Evolutionary conservation across 2,797 vertebrate genomes (phyloP).

Genomic region (Thamnophis elegans): DNA sequence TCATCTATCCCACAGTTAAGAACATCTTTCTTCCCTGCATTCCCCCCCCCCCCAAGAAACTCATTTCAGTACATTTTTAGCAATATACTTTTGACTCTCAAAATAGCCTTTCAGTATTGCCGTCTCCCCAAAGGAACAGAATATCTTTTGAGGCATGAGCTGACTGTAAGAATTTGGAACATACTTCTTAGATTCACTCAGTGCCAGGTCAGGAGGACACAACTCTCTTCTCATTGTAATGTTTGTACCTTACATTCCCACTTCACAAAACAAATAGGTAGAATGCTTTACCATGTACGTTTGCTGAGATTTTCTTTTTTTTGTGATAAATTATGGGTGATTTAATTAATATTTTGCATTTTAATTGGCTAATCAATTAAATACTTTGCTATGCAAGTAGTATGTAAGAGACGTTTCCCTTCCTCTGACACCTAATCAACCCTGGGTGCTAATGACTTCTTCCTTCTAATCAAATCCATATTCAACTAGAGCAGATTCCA

Average conservation of each 20-base stretch:
- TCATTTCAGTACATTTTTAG: neutral
- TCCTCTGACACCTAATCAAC: neutral
- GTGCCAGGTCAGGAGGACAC: neutral
- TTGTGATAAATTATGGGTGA: neutral
- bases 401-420: neutral
- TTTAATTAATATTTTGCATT: neutral
- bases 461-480: neutral
- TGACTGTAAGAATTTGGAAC: neutral
- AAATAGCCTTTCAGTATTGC: neutral
- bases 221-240: neutral
- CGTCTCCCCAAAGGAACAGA: neutral
- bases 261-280: neutral
- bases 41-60: neutral
- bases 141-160: neutral
- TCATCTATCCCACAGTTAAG: neutral
- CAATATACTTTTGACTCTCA: neutral
- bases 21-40: neutral
- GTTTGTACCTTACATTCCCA: neutral
- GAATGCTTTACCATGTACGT: neutral
- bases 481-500: neutral
- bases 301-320: neutral
- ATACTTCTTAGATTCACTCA: neutral
- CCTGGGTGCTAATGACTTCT: neutral
- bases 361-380: neutral
- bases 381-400: neutral